Evolutionary conservation across 2,888 invertebrate species (phyloP).

Genomic region (Panzeria rudis): DNA sequence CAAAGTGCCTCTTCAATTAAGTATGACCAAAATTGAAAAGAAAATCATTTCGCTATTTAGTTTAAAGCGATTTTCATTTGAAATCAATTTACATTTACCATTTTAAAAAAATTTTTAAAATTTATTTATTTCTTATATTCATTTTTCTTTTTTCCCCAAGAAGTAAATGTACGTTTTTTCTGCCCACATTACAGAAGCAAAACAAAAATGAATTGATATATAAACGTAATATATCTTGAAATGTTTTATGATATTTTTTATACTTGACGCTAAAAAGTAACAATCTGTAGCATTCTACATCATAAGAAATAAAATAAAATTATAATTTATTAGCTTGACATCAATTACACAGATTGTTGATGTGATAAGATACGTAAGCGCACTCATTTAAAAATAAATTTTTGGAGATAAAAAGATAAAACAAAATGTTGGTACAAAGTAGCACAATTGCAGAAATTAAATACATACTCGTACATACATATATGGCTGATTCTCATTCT

Average conservation of each 20-base stretch:
- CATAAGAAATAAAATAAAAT: conserved; percentile 20
- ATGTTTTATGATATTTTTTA: background rate
- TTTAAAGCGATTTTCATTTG: background rate
- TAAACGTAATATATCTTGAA: background rate
- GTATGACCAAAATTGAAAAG: too few species aligned
- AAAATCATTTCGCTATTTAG: too few species aligned
- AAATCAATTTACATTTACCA: background rate
- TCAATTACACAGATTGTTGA: conserved; percentile 33
- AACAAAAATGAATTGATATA: conserved; percentile 18
- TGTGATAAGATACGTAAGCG: conserved; percentile 47
- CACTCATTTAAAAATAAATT: conserved; percentile 1
- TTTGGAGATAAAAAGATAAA: background rate
- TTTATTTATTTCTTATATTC: background rate
- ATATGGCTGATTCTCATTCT: too few species aligned
- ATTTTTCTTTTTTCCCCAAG: background rate
- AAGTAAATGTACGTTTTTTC: conserved; percentile 39
- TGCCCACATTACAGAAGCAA: conserved; percentile 6
- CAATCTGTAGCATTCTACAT: conserved; percentile 4
- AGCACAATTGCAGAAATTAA: background rate
- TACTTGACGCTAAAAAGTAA: background rate
- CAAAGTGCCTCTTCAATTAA: too few species aligned
- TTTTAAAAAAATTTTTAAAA: too few species aligned
- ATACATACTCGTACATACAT: too few species aligned
- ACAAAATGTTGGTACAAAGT: background rate
- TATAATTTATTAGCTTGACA: conserved; percentile 28